phyloP scores from a whole-genome alignment of 2,797 vertebrate genomes.

The Chloroceryle inda region DNA sequence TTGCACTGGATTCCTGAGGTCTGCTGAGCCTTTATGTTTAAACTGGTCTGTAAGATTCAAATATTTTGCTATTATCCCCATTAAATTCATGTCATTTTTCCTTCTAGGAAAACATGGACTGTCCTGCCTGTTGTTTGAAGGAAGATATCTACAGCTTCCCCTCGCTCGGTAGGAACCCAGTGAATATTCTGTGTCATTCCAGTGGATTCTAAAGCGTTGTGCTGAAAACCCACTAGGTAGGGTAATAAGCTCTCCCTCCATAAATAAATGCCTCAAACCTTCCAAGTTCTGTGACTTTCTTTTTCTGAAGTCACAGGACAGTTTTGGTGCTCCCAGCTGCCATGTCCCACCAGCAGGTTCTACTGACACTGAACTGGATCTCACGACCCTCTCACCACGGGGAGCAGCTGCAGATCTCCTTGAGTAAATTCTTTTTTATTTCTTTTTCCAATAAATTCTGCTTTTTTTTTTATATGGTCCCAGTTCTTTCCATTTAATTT shows the following conservation, averaged over 20 bases:
- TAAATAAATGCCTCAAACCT: background rate
- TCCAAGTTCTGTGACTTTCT: background rate
- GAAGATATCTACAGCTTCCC: background rate
- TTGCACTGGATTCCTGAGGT: slow-evolving; percentile 24
- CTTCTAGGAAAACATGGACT: background rate
- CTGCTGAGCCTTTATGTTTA: slow-evolving; percentile 45
- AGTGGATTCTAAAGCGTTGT: background rate
- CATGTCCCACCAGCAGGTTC: background rate
- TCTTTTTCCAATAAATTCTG: background rate
- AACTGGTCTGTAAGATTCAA: slow-evolving; percentile 1
- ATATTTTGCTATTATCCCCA: background rate
- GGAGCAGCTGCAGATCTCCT: background rate
- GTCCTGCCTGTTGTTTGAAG: background rate
- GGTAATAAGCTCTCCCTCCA: background rate
- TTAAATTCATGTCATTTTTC: slow-evolving; percentile 35
- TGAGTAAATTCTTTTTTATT: background rate
- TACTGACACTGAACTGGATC: background rate
- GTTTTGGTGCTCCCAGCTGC: background rate
- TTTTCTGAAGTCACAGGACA: background rate
- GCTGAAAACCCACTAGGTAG: background rate
- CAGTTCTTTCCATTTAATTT: background rate
- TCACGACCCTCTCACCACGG: background rate
- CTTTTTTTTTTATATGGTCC: background rate
- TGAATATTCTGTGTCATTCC: background rate
- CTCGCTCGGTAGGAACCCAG: background rate